Conservation (phyloP, 1,140 invertebrate species). For the Calycopis cecrops region DNA sequence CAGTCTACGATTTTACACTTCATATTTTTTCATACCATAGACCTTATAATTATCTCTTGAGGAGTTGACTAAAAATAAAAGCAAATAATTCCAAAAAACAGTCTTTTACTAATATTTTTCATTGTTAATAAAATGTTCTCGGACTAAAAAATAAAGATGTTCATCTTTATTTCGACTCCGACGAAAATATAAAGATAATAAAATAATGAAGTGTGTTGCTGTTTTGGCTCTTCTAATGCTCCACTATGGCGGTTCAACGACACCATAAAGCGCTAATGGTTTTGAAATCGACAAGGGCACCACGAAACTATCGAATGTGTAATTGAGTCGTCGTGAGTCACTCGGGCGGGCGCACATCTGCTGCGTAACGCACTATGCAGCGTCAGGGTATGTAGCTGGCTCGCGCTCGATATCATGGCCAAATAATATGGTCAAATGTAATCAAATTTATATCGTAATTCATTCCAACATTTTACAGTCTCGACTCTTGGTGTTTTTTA, state of each 20-base stretch:
- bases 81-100: too few relatives aligned
- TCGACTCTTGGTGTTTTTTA: too few relatives aligned
- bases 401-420: background rate
- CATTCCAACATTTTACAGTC: too few relatives aligned
- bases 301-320: constrained; percentile 66
- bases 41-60: too few relatives aligned
- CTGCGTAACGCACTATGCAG: constrained; percentile 42
- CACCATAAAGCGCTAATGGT: constrained; percentile 46
- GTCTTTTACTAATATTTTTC: too few relatives aligned
- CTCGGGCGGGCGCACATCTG: constrained; percentile 52
- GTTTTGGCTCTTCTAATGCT: constrained; percentile 1
- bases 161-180: background rate
- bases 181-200: constrained; percentile 4
- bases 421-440: too few relatives aligned
- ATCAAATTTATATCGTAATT: too few relatives aligned
- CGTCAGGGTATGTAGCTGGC: constrained; percentile 31
- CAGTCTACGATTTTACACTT: too few relatives aligned
- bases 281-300: constrained; percentile 43
- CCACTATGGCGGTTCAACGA: constrained; percentile 37
- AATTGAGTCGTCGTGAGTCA: constrained; percentile 71
- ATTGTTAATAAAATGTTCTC: background rate
- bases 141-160: constrained; percentile 1
- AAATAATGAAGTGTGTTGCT: constrained; percentile 7
- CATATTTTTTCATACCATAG: too few relatives aligned
- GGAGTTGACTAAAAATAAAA: too few relatives aligned